These are phyloP conservation scores for Lacanobia oleracea DNA, from an alignment of 2,888 invertebrate genomes.

Conservation along the genomic window DNA sequence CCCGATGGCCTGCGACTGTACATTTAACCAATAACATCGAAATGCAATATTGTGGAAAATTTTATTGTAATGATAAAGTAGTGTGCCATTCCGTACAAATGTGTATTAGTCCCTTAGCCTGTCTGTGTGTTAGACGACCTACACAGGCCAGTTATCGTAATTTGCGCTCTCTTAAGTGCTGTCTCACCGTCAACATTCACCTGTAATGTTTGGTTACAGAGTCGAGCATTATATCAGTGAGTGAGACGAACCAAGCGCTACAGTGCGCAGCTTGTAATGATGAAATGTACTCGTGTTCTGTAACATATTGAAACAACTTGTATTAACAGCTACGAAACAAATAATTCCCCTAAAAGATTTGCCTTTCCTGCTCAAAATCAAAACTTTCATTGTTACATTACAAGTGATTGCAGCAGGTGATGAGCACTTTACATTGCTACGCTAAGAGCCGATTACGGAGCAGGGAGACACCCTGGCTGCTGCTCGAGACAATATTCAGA, in stretches of 20 bases:
- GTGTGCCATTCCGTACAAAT: slow-evolving; percentile 3
- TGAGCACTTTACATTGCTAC: background rate
- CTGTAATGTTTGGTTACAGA: too few species aligned
- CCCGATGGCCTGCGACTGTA: background rate
- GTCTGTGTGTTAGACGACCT: background rate
- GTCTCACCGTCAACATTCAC: too few species aligned
- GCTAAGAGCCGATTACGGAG: background rate
- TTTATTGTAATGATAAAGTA: background rate
- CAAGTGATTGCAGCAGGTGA: too few species aligned
- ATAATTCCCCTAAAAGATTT: too few species aligned
- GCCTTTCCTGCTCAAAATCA: too few species aligned
- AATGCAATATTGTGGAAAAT: background rate
- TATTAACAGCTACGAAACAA: too few species aligned
- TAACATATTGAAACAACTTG: too few species aligned
- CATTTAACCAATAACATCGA: background rate
- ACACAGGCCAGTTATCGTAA: background rate
- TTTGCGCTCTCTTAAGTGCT: background rate
- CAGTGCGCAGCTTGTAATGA: too few species aligned
- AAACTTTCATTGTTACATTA: too few species aligned
- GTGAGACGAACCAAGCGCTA: too few species aligned
- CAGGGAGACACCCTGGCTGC: background rate
- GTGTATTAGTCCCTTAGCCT: background rate
- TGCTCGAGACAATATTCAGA: background rate
- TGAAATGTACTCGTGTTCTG: too few species aligned
- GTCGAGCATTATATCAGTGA: too few species aligned